Percentiles rank a stretch among this genome's conserved stretches.
These are phyloP conservation scores for Prosopocoilus inquinatus DNA, from an alignment of 2,888 invertebrate genomes.

Conservation along the genomic window DNA sequence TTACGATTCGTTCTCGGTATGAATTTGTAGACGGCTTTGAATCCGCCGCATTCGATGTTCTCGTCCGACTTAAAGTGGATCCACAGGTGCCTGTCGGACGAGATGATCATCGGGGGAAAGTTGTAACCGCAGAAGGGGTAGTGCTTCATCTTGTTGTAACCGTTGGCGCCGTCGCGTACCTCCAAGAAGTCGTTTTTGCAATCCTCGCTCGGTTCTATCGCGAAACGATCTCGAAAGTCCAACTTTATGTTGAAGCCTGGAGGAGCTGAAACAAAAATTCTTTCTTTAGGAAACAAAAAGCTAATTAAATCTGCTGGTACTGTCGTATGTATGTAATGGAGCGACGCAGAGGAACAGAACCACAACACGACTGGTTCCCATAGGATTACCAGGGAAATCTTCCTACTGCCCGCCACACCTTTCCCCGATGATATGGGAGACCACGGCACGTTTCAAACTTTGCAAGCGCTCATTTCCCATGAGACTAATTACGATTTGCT, in stretches of 20 bases:
- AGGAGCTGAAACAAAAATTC: slow-evolving; percentile 52
- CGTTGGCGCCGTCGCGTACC: slow-evolving; percentile 78
- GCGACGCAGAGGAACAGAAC: too few relatives aligned
- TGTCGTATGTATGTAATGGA: too few relatives aligned
- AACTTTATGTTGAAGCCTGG: slow-evolving; percentile 66
- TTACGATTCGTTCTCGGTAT: slow-evolving; percentile 61
- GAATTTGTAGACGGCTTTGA: slow-evolving; percentile 72
- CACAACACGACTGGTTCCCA: too few relatives aligned
- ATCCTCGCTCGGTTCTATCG: slow-evolving; percentile 62
- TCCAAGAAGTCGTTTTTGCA: slow-evolving; percentile 82
- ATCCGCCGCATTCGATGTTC: slow-evolving; percentile 75
- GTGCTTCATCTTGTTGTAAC: slow-evolving; percentile 62
- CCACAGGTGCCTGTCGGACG: slow-evolving; percentile 74
- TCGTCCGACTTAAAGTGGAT: slow-evolving; percentile 78
- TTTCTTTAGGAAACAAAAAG: too few relatives aligned
- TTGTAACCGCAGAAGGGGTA: slow-evolving; percentile 70
- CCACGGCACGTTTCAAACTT: too few relatives aligned
- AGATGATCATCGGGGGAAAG: slow-evolving; percentile 71
- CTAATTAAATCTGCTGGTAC: too few relatives aligned
- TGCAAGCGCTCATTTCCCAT: too few relatives aligned
- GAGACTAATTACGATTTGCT: too few relatives aligned
- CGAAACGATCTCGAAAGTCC: slow-evolving; percentile 78
- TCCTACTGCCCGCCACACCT: too few relatives aligned
- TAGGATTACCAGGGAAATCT: too few relatives aligned
- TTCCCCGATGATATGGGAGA: too few relatives aligned